Evolutionary conservation across 1,140 invertebrate genomes (phyloP), one percentile per base, ranked within the genome.

Genomic region (Scaptomyza pallida): DNA sequence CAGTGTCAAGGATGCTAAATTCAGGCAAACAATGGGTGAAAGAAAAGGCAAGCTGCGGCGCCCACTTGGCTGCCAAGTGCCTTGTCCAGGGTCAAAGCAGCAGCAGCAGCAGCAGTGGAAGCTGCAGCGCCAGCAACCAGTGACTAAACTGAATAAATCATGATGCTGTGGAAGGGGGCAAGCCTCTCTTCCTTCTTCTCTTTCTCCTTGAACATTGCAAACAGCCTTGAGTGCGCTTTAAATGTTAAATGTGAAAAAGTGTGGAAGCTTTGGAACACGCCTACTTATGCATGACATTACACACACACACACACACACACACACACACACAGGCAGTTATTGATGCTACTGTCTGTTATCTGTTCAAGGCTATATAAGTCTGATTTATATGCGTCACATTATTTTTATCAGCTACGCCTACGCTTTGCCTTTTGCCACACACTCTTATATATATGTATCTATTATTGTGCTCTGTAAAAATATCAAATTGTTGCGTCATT

Each of bases 1-100:
- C 69, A 72, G 47, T 86, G 81, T 85, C 81, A 85, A 86, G 81
- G 82, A 86, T 88, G 73, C 41, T 41, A 71, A 62, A 68, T 78
- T 63, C 23, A 43, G 37, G 40, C 59, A 68, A n/a, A 80, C 82
- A 85, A 85, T 81, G 61, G 65, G 47, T 60, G 37, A 63, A 40
- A 33, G 15, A n/a, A n/a, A n/a, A 41, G 35, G 51, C 65, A 72
- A 62, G 54, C 48, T 1, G 23, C 6, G 69, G 54, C 77, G 82
- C 81, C 81, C 64, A 60, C 62, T 76, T 85, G 62, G 64, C 63
- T 67, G 63, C 50, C 44, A 10, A 8, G 23, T 40, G 55, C 33
- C 13, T 9, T 3, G 30, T 2, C 57, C 75, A 57, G 50, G 68
- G 75, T 68, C 79, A 62, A 19, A 52, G n/a, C n/a, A n/a, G n/a